Conservation (phyloP, 2,113 vertebrate genomes). For the Pluvianellus socialis region DNA sequence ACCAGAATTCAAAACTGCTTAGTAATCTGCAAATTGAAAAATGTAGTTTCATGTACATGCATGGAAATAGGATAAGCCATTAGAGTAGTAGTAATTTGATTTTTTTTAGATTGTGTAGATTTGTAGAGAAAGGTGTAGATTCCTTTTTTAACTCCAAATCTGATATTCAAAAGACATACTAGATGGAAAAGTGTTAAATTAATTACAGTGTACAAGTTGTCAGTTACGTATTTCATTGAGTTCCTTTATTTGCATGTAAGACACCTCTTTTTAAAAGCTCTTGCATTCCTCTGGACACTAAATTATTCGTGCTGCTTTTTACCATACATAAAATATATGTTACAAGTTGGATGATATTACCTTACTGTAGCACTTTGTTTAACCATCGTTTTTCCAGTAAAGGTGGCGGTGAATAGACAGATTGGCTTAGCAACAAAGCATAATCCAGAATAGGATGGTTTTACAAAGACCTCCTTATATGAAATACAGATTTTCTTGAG, state of each 20-base stretch:
- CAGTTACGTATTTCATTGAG: neutral
- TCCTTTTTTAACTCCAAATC: neutral
- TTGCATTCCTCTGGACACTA: neutral
- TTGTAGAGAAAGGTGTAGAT: neutral
- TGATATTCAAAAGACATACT: neutral
- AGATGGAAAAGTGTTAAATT: neutral
- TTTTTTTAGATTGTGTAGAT: neutral
- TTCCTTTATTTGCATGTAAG: neutral
- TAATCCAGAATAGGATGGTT: neutral
- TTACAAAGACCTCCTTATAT: neutral
- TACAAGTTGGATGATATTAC: neutral
- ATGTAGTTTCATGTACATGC: neutral
- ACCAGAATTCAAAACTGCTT: neutral
- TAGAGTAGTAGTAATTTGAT: neutral
- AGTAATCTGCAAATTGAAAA: neutral
- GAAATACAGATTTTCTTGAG: neutral
- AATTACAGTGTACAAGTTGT: neutral
- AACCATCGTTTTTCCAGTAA: neutral
- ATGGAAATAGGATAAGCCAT: neutral
- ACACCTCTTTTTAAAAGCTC: neutral
- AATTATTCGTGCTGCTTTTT: neutral
- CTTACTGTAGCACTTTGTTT: neutral
- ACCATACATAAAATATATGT: neutral
- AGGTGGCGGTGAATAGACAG: neutral
- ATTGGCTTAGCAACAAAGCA: neutral